phyloP scores from a whole-genome alignment of 2,113 vertebrate genomes.

The Bothrops jararaca region DNA sequence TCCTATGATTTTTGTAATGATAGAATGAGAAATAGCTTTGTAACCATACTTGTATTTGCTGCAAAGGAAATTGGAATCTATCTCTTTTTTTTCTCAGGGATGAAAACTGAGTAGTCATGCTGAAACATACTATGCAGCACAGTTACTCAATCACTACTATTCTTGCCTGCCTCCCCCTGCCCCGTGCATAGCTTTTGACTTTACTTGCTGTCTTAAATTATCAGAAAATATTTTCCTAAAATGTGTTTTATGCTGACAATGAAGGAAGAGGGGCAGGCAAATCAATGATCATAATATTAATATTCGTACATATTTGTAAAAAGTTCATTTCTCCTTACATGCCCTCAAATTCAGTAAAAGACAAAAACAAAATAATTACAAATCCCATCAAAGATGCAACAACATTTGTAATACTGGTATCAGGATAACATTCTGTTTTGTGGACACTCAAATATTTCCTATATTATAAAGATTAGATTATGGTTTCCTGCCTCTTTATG shows the following conservation, averaged over 20 bases:
- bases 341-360: not conserved
- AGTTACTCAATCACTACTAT: not conserved
- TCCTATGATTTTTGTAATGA: not conserved
- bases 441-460: not conserved
- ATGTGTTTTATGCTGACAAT: not conserved
- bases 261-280: not conserved
- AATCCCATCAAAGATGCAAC: not conserved
- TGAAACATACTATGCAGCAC: not conserved
- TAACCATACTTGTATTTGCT: not conserved
- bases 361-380: not conserved
- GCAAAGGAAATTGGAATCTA: not conserved
- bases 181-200: not conserved
- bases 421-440: not conserved
- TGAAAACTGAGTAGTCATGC: not conserved
- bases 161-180: not conserved
- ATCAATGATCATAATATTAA: not conserved
- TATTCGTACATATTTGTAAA: not conserved
- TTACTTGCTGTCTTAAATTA: not conserved
- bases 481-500: not conserved
- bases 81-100: not conserved
- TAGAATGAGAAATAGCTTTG: not conserved
- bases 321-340: not conserved
- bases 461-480: not conserved
- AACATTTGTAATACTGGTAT: not conserved
- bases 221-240: not conserved